Base-by-base conservation (phyloP, 2,113 vertebrate species). In the Lamprotornis superbus region DNA sequence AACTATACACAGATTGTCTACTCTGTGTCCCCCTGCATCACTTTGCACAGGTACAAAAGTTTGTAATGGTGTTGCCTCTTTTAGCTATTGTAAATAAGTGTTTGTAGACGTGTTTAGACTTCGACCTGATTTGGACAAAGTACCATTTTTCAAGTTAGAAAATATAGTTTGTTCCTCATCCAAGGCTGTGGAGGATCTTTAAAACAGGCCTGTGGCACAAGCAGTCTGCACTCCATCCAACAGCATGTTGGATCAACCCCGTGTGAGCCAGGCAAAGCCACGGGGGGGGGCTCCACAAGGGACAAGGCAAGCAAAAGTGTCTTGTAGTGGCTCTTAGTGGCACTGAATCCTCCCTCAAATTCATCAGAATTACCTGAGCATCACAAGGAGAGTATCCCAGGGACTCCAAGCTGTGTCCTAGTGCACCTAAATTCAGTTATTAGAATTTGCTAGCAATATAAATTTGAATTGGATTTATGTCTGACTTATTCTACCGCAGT, bases 211-310 rank as follows among this genome's bases (percentile, higher is more conserved):
- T 59, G 35, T 55, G 20, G 11, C 42, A 50, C 12, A 42, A 46
- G 17, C 2, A 2, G 15, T 78, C 37, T 35, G 12, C 7, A 7
- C 24, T 24, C 50, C 46, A 63, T 10, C 20, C 11, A 28, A 20
- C 4, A 21, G n/a, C 2, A 10, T 1, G 22, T 47, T 47, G 46
- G 46, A 47, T 47, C 21, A 50, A 17, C 2, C 28, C 19, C 20
- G 12, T 22, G 40, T 57, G 30, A 57, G 19, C 15, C 60, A 75
- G 60, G 42, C 35, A 56, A 39, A 55, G 52, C 0, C 3, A 40
- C 15, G n/a, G n/a, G 28, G 1, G 0, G 0, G 0, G 4, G 19
- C 18, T 68, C 7, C 27, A 30, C 35, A 39, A 19, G 8, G 10
- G 23, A 15, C 24, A 56, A 35, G 12, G 14, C 9, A 50, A 55